phyloP scores from a whole-genome alignment of 1,140 invertebrate species.

The Drosophila murphyi region DNA sequence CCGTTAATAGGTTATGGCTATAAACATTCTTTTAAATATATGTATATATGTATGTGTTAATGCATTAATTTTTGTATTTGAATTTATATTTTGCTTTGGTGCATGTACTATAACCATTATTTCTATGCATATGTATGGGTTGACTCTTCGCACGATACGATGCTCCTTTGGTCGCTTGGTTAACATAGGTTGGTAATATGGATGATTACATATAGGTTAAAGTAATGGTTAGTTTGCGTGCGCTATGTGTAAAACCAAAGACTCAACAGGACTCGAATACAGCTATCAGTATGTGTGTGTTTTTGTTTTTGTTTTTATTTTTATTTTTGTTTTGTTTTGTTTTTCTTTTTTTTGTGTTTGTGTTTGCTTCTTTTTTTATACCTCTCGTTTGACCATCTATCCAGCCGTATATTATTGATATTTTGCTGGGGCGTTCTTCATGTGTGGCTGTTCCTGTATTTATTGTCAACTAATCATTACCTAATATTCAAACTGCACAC shows the following conservation, averaged over 20 bases:
- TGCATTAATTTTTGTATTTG: conserved; percentile 18
- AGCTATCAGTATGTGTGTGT: background rate
- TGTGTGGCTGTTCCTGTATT: conserved; percentile 30
- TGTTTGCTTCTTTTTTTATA: background rate
- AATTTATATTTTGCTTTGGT: conserved; percentile 9
- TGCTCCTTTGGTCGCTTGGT: conserved; percentile 40
- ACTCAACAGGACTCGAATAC: conserved; percentile 26
- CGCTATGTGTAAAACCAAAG: conserved; percentile 7
- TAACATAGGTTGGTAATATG: conserved; percentile 31
- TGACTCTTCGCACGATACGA: conserved; percentile 46
- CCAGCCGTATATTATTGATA: background rate
- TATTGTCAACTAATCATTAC: conserved; percentile 76
- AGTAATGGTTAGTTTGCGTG: conserved; percentile 26
- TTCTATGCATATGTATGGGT: conserved; percentile 72
- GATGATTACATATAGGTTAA: conserved; percentile 39
- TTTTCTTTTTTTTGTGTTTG: too few species aligned
- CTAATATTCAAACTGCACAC: conserved; percentile 24
- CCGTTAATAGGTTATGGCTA: conserved; percentile 44
- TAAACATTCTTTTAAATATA: conserved; percentile 34
- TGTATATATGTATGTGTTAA: conserved; percentile 21
- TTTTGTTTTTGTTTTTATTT: too few species aligned
- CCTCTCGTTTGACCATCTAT: conserved; percentile 1
- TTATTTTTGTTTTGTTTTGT: too few species aligned
- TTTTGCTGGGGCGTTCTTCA: conserved; percentile 3
- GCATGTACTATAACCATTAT: conserved; percentile 56